Evolutionary conservation across 1,140 invertebrate genomes (phyloP), one percentile per base, ranked within the genome.

Genomic region (Triops longicaudatus): DNA sequence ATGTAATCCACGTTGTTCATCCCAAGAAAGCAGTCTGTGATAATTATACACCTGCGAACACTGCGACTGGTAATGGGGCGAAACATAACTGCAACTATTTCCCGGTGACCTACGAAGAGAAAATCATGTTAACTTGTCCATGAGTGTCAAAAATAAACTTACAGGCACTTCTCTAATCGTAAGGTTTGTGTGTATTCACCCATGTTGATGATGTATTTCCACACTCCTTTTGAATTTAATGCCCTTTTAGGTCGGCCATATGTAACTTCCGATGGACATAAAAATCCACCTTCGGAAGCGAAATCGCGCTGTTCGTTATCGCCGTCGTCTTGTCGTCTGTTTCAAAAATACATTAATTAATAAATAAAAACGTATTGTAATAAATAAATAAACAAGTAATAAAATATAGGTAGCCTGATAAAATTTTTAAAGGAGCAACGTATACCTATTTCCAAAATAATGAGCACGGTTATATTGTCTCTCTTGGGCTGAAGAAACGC

Each of bases 171-270:
- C 82, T 95, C 93, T 79, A 95, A 84, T 17, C 93, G 83, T 26
- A 95, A 82, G 0, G 93, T 95, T 83, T 95, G 93, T 1, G 92
- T 93, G 81, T 94, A 92, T 77, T 93, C 91, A 0, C 89, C 92
- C 1, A 92, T 92, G 79, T 95, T 95, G 71, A 95, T 92, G 78
- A 95, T 92, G 80, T 91, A 94, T 81, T 94, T 94, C 93, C 93
- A 94, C 78, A 90, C 86, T 0, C 92, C 92, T 22, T 89, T 91
- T 7, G 81, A 81, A 28, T 91, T 93, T 79, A 90, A 87, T 0
- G 92, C 93, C 79, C 93, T 87, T 83, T 94, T 93, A 0, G 93
- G 92, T 44, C 91, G 85, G 0, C 91, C 93, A 81, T 93, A 93
- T 79, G 91, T 91, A n/a, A 94, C 89, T 44, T 90, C 89, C n/a